Evolutionary conservation across 2,888 invertebrate genomes (phyloP), one percentile per base, ranked within the genome.

Genomic region (Conchocele bisecta): DNA sequence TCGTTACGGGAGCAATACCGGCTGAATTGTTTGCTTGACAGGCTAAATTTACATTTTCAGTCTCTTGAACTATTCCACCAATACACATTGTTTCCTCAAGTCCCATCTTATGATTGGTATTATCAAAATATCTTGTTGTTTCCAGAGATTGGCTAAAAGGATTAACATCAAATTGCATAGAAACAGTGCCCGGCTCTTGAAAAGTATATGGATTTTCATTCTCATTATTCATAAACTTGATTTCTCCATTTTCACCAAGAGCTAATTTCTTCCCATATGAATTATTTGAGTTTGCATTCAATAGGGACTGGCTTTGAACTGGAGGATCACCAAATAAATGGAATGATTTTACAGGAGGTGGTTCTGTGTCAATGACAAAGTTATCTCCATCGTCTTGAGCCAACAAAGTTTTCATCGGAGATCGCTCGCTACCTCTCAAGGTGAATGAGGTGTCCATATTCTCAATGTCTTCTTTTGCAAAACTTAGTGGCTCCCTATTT

Each of bases 81-180:
- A 39, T 22, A 50, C 50, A 41, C 20, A 17, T 17, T 50, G 65
- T 58, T n/a, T 57, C 57, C 31, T 44, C 39, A 33, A 26, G 7
- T 54, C 20, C 54, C 9, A n/a, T 15, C 4, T n/a, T 29, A 28
- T 5, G 41, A 22, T 42, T 29, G 20, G 11, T n/a, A 44, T 37
- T 35, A 2, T 17, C 44, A 41, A 57, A 13, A 20, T 29, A 11
- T 42, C 22, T 31, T 17, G 39, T 28, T 15, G 59, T 31, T 17
- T 44, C 63, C 33, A 53, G n/a, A n/a, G n/a, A n/a, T n/a, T n/a
- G n/a, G n/a, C n/a, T n/a, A n/a, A n/a, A n/a, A n/a, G n/a, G n/a
- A n/a, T n/a, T n/a, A n/a, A n/a, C n/a, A n/a, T n/a, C n/a, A n/a
- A n/a, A n/a, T n/a, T n/a, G n/a, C n/a, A n/a, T n/a, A n/a, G n/a